Conservation (phyloP, 2,888 invertebrate species). For the Proisotoma minuta region DNA sequence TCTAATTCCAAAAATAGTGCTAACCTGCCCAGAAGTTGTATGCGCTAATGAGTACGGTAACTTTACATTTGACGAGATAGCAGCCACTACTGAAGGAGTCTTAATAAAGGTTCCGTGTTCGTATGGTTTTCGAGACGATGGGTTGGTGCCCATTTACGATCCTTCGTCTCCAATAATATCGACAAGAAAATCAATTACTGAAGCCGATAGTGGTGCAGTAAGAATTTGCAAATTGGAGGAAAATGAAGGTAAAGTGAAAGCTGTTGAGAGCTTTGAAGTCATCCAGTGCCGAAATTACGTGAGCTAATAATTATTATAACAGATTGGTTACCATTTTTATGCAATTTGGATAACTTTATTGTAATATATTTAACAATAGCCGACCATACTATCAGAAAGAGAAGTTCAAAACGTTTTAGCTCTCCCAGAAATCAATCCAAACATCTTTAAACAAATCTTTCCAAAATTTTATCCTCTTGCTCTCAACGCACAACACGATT, state of each 20-base stretch:
- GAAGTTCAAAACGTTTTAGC: too few species aligned
- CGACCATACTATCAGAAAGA: too few species aligned
- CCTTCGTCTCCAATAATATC: background rate
- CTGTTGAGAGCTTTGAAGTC: constrained; percentile 11
- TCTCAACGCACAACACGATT: constrained; percentile 8
- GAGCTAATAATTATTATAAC: too few species aligned
- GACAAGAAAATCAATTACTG: background rate
- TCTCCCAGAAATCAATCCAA: too few species aligned
- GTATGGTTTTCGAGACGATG: constrained; percentile 24
- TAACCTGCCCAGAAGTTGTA: constrained; percentile 8
- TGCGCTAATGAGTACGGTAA: background rate
- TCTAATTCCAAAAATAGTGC: background rate
- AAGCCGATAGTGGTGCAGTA: constrained; percentile 21
- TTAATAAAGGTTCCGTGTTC: constrained; percentile 16
- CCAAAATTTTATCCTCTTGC: background rate
- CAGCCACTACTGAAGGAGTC: constrained; percentile 15
- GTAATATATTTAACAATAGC: too few species aligned
- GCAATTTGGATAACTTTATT: too few species aligned
- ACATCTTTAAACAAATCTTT: too few species aligned
- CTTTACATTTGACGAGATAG: constrained; percentile 19
- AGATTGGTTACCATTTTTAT: too few species aligned
- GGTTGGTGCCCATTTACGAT: constrained; percentile 11
- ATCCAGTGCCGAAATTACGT: too few species aligned
- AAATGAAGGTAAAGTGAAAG: background rate
- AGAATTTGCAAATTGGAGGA: constrained; percentile 17